Evolutionary conservation across 2,797 vertebrate species (phyloP), one percentile per base, ranked within the genome.

Genomic region (Cyprinodon diabolis): DNA sequence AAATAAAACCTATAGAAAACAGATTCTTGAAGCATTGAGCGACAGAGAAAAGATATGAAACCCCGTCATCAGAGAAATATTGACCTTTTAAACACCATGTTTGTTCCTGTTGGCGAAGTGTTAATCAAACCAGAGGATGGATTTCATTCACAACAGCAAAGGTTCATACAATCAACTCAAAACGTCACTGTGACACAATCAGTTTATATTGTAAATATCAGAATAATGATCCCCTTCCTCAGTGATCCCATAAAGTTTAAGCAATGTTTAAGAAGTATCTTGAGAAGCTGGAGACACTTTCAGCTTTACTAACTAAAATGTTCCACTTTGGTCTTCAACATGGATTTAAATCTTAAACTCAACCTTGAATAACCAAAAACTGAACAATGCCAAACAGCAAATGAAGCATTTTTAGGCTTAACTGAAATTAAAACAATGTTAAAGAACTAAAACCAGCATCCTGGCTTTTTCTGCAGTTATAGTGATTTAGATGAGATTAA

Each of bases 1-100:
- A 86, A 89, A 89, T 82, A 87, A 89, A 89, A 69, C 78, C 72
- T 81, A 75, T 89, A 90, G 85, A 92, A 91, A 94, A 93, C 68
- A 80, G 79, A 79, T 83, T 10, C 82, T 67, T 78, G 84, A 88
- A 84, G 75, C 81, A 82, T 86, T 71, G 73, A 13, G 63, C 62
- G 72, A 86, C 78, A 75, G 57, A 77, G 63, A 54, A 37, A 48
- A 49, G 49, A 30, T 17, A 58, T 23, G 4, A 66, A 19, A 69
- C 6, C 12, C 73, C 74, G 60, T 45, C n/a, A 75, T n/a, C 1
- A 56, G 47, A 43, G 52, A 55, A 37, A 43, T 25, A n/a, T 72
- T 62, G 30, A 71, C 56, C 54, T 57, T 69, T 15, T 23, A 13
- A 69, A 54, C 51, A 25, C 0, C 55, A 30, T 66, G 13, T 0